Evolutionary conservation across 2,888 invertebrate genomes (phyloP).

Genomic region (Apoderus coryli): DNA sequence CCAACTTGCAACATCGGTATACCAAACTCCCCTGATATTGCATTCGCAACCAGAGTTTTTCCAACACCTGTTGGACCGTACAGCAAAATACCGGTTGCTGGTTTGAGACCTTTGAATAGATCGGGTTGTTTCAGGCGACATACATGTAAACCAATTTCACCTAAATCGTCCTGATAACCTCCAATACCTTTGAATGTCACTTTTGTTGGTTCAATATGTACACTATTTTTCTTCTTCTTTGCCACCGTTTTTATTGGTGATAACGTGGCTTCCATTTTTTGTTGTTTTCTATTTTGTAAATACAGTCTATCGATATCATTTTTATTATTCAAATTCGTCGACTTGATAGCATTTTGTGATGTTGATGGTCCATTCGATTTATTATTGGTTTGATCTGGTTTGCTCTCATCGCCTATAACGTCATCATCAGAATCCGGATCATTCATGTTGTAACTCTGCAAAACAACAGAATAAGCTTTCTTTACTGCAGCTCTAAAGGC

Average conservation of each 20-base stretch:
- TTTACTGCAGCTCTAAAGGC: constrained; percentile 70
- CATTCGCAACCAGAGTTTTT: constrained; percentile 67
- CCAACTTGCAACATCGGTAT: constrained; percentile 76
- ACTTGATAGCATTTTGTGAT: too few species aligned
- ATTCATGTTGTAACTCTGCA: constrained; percentile 51
- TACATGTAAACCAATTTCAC: constrained; percentile 13
- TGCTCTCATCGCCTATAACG: constrained; percentile 26
- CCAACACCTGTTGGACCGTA: constrained; percentile 97
- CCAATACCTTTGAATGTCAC: constrained; percentile 14
- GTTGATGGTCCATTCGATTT: too few species aligned
- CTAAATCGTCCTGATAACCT: constrained; percentile 13
- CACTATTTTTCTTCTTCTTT: too few species aligned
- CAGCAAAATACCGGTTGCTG: constrained; percentile 80
- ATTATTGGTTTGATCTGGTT: too few species aligned
- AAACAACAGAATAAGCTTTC: constrained; percentile 58
- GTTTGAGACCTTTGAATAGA: constrained; percentile 65
- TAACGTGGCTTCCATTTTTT: too few species aligned
- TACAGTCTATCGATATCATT: too few species aligned
- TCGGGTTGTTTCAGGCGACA: constrained; percentile 59
- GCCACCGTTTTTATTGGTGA: too few species aligned
- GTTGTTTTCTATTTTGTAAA: too few species aligned
- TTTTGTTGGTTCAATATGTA: too few species aligned
- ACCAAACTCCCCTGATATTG: constrained; percentile 73
- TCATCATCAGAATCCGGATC: constrained; percentile 40
- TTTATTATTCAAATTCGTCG: too few species aligned